Percentiles rank a stretch among this genome's conserved stretches.
Conservation (phyloP, 2,113 vertebrate genomes). For the Mobula birostris region DNA sequence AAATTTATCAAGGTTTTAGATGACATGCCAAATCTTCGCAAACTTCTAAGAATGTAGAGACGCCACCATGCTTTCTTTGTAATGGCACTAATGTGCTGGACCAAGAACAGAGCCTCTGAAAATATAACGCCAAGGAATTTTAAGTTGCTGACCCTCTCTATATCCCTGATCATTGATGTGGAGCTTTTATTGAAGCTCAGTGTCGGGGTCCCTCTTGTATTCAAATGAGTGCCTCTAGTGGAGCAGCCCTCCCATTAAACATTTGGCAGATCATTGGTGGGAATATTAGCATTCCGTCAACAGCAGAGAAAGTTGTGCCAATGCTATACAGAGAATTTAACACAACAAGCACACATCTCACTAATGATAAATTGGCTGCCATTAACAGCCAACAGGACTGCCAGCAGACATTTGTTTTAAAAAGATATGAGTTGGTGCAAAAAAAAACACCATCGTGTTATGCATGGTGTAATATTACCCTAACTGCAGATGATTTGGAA, state of each 20-base stretch:
- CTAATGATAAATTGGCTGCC: conserved; percentile 1
- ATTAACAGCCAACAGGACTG: not conserved
- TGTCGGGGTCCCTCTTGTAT: not conserved
- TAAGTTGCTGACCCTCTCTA: too few relatives aligned
- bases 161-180: not conserved
- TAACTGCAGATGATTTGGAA: not conserved
- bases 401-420: not conserved
- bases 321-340: not conserved
- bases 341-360: not conserved
- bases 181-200: not conserved
- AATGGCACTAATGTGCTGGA: too few relatives aligned
- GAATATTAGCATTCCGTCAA: not conserved
- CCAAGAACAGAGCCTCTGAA: too few relatives aligned
- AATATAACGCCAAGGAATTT: too few relatives aligned
- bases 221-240: not conserved
- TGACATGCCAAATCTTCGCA: too few relatives aligned
- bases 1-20: too few relatives aligned
- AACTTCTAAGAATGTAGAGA: too few relatives aligned
- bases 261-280: not conserved
- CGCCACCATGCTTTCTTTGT: too few relatives aligned
- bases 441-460: not conserved
- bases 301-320: conserved; percentile 9
- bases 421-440: not conserved
- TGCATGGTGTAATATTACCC: not conserved
- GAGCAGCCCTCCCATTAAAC: not conserved